A percentile compares a stretch with the other conserved stretches of the same genome.
These are phyloP conservation scores for Chaetogeoica ovagalla DNA, from an alignment of 2,888 invertebrate genomes.

Conservation along the genomic window DNA sequence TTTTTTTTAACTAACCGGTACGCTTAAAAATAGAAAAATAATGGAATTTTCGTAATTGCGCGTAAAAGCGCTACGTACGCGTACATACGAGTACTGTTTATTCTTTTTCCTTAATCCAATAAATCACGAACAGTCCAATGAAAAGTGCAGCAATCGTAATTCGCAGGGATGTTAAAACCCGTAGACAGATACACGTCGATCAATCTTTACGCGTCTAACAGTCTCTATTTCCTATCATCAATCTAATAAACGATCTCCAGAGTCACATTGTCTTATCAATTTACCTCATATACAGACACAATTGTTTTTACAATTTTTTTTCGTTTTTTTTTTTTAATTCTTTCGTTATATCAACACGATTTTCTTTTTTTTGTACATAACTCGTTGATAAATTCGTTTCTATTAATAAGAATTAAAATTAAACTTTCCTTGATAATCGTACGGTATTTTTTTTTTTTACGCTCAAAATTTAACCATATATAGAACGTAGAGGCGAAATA, in stretches of 20 bases:
- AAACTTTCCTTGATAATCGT: too few relatives aligned
- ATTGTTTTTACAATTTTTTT: background rate
- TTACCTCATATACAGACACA: background rate
- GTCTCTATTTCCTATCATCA: background rate
- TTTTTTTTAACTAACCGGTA: too few relatives aligned
- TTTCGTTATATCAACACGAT: background rate
- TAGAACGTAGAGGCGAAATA: too few relatives aligned
- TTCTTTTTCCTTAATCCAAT: background rate
- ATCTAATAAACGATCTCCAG: conserved; percentile 13
- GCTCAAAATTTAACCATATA: too few relatives aligned
- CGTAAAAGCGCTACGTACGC: too few relatives aligned
- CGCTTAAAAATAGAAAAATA: too few relatives aligned
- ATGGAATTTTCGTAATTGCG: too few relatives aligned
- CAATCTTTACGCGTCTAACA: conserved; percentile 23
- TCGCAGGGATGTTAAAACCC: background rate
- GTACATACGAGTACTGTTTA: too few relatives aligned
- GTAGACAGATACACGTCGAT: conserved; percentile 21
- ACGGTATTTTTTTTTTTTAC: too few relatives aligned
- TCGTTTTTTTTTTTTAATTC: background rate
- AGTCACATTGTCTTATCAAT: conserved; percentile 6
- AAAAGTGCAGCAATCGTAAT: background rate
- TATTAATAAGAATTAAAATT: too few relatives aligned
- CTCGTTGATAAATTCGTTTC: too few relatives aligned
- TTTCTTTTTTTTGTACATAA: too few relatives aligned
- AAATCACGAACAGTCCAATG: background rate